Conservation (phyloP, 2,797 vertebrate genomes). For the Channallabes apus region DNA sequence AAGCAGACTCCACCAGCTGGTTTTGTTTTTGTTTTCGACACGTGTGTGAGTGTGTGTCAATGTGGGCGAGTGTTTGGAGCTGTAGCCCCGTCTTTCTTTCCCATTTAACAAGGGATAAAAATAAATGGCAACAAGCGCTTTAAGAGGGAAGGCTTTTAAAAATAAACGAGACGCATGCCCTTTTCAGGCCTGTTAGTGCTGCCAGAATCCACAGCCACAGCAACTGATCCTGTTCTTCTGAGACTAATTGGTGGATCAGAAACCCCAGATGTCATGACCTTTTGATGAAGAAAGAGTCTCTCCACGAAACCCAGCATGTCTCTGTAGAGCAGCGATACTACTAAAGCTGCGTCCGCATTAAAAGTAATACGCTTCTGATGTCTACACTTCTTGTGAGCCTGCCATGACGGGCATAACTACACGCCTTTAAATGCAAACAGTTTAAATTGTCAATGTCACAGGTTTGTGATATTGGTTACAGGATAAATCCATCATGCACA, state of each 20-base stretch:
- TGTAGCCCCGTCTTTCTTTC: not conserved
- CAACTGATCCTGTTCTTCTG: constrained; percentile 23
- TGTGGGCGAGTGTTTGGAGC: constrained; percentile 16
- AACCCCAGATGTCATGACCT: constrained; percentile 26
- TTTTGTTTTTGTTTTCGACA: constrained; percentile 39
- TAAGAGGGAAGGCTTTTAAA: constrained; percentile 13
- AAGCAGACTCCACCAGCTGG: constrained; percentile 38
- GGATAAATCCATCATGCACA: not conserved
- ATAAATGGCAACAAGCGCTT: not conserved
- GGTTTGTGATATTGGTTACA: not conserved
- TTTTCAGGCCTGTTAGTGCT: constrained; percentile 22
- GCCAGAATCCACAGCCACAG: not conserved
- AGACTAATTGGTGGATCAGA: constrained; percentile 41
- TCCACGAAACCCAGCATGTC: constrained; percentile 9
- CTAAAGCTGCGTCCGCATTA: not conserved
- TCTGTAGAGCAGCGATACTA: not conserved
- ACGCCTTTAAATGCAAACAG: not conserved
- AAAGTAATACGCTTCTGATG: not conserved
- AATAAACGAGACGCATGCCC: constrained; percentile 17
- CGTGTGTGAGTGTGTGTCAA: not conserved
- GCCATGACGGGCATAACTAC: not conserved
- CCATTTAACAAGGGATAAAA: constrained; percentile 17
- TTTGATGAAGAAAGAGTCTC: not conserved
- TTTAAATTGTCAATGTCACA: not conserved
- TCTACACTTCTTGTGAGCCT: not conserved